Conservation (phyloP, 1,140 invertebrate species). For the Globodera rostochiensis region DNA sequence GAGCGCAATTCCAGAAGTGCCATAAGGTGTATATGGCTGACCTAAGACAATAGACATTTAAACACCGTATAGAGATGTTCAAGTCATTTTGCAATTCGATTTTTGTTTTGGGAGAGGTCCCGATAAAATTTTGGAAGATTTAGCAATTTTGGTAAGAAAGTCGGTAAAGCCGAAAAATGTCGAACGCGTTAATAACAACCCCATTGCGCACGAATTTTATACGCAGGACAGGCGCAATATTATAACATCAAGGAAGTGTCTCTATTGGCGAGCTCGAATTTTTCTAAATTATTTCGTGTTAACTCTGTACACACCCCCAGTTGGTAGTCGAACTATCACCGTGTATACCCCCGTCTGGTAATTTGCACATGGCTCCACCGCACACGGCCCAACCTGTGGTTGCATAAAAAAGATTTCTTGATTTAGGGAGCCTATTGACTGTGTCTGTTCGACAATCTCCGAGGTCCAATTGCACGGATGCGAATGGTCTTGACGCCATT, state of each 20-base stretch:
- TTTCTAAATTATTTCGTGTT: neutral
- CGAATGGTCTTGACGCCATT: slow-evolving; percentile 63
- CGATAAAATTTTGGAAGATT: too few species aligned
- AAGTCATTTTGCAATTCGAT: too few species aligned
- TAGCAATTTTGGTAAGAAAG: too few species aligned
- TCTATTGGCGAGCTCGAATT: too few species aligned
- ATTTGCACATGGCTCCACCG: slow-evolving; percentile 62
- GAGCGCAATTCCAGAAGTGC: slow-evolving; percentile 62
- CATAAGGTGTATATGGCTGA: slow-evolving; percentile 55
- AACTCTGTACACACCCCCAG: slow-evolving; percentile 42
- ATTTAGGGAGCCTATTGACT: slow-evolving; percentile 27
- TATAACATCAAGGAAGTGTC: too few species aligned
- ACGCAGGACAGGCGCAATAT: neutral
- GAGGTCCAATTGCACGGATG: slow-evolving; percentile 58
- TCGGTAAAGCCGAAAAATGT: neutral
- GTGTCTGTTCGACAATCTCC: slow-evolving; percentile 24
- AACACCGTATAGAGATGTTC: too few species aligned
- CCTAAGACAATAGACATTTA: neutral
- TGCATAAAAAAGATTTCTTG: slow-evolving; percentile 9
- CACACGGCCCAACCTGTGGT: slow-evolving; percentile 54
- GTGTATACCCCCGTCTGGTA: slow-evolving; percentile 62
- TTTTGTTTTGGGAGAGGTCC: too few species aligned
- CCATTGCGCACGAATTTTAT: too few species aligned
- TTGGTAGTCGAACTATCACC: slow-evolving; percentile 59
- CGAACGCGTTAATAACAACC: neutral